Evolutionary conservation across 2,888 invertebrate species (phyloP).

Genomic region (Archaeoteleia sp.): DNA sequence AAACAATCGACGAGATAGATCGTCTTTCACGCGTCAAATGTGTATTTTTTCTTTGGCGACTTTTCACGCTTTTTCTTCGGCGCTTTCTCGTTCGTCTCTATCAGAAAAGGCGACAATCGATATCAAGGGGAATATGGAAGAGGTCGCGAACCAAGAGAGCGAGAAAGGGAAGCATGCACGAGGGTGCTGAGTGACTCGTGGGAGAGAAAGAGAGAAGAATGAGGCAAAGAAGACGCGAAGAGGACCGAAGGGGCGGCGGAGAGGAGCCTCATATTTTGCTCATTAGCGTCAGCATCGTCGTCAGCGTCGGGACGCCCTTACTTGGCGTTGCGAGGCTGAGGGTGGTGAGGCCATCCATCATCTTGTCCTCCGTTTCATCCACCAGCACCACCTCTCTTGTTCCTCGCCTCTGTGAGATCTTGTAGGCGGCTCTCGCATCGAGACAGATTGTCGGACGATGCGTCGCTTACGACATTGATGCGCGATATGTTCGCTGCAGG

Average conservation of each 20-base stretch:
- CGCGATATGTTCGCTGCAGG: constrained; percentile 24
- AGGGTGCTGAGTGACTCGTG: constrained; percentile 32
- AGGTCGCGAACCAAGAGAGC: constrained; percentile 51
- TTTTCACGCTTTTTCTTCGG: constrained; percentile 36
- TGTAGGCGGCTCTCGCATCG: constrained; percentile 44
- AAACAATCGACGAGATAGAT: constrained; percentile 63
- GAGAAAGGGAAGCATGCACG: constrained; percentile 33
- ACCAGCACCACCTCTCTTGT: constrained; percentile 56
- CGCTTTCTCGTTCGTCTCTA: constrained; percentile 40
- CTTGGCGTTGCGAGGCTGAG: constrained; percentile 62
- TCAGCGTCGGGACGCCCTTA: constrained; percentile 71
- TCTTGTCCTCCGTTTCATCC: constrained; percentile 67
- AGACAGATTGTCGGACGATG: constrained; percentile 50
- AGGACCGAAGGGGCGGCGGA: constrained; percentile 61
- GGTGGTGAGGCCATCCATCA: constrained; percentile 71
- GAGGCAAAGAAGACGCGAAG: constrained; percentile 44
- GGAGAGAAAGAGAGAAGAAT: constrained; percentile 39
- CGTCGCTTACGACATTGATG: constrained; percentile 38
- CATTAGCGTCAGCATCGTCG: constrained; percentile 74
- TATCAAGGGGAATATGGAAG: constrained; percentile 58
- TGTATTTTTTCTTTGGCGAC: constrained; percentile 28
- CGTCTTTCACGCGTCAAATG: constrained; percentile 57
- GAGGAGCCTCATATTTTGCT: constrained; percentile 75
- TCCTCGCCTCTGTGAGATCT: constrained; percentile 51
- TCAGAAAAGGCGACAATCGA: constrained; percentile 68